Base-by-base conservation (phyloP, 2,797 vertebrate genomes). In the Calcarius lapponicus region DNA sequence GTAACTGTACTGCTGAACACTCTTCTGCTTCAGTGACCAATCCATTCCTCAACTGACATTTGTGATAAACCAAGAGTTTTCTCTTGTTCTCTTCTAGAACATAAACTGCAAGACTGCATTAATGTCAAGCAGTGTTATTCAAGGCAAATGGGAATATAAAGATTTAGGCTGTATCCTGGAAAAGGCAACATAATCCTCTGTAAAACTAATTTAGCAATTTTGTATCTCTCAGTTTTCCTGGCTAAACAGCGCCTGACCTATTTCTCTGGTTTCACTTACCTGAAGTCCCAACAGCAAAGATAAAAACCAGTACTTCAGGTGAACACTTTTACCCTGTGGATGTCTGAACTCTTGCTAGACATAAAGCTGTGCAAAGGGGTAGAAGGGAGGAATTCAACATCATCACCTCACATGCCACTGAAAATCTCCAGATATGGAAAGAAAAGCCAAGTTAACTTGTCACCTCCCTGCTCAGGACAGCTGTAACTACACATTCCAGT, bases 41-140 rank as follows among this genome's bases (percentile, higher is more conserved):
- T 90, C 86, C 85, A 81, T 70, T 94, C 81, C 88, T 88, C 71
- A 93, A 85, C 53, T 86, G 93, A 85, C 65, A 90, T 87, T 92
- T 87, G 72, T 83, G 92, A 91, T 57, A 90, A 95, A 91, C 60
- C 73, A 71, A 58, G 80, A 93, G 56, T 93, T 94, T 97, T 86
- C 58, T 89, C 84, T 60, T 93, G 65, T 74, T 95, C 86, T 83
- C 53, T 66, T 71, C 74, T 67, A 72, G 36, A 95, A 81, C 66
- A 83, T 54, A 94, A 97, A 69, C 86, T 92, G 58, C 86, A 95
- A 78, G 90, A 79, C 47, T 88, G 76, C 95, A 96, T 91, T 95
- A 91, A 82, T 50, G 73, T 96, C 95, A 94, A 92, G 71, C 80
- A 84, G 71, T 70, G 88, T 93, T 97, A 93, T 81, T 90, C 71